These are phyloP conservation scores for Parauchenoglanis ngamensis DNA, from an alignment of 2,797 vertebrate genomes.

Conservation along the genomic window DNA sequence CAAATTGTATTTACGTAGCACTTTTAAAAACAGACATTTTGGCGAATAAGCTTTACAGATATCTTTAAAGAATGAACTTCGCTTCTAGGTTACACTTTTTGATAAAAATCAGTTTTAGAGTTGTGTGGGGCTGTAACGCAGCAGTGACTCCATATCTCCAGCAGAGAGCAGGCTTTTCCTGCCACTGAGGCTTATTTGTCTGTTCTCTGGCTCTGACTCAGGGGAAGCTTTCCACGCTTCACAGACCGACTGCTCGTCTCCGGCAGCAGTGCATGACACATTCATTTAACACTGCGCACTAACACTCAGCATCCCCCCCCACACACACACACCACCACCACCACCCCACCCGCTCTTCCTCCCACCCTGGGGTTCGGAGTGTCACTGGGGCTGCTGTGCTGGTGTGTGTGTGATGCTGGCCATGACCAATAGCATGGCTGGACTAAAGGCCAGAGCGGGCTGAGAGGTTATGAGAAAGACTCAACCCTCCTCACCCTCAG, in stretches of 20 bases:
- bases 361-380: slow-evolving; percentile 72
- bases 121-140: background rate
- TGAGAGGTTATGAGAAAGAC: slow-evolving; percentile 78
- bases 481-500: slow-evolving; percentile 62
- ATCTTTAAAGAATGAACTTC: background rate
- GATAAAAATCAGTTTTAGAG: background rate
- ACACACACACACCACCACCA: background rate
- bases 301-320: slow-evolving; percentile 46
- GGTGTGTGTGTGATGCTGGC: slow-evolving; percentile 60
- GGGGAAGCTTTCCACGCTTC: slow-evolving; percentile 32
- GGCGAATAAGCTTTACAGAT: background rate
- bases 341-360: slow-evolving; percentile 50
- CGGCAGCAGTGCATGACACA: slow-evolving; percentile 58
- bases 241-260: slow-evolving; percentile 48
- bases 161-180: slow-evolving; percentile 78
- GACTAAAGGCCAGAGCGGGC: slow-evolving; percentile 66
- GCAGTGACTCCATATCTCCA: slow-evolving; percentile 58
- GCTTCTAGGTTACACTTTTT: background rate
- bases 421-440: slow-evolving; percentile 69
- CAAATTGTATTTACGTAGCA: background rate
- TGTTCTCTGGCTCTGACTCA: slow-evolving; percentile 33
- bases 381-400: slow-evolving; percentile 39
- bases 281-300: slow-evolving; percentile 58
- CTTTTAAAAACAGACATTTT: background rate
- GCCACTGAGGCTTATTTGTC: slow-evolving; percentile 55